Conservation (phyloP, 2,888 invertebrate species). For the Stomorhina lunata region DNA sequence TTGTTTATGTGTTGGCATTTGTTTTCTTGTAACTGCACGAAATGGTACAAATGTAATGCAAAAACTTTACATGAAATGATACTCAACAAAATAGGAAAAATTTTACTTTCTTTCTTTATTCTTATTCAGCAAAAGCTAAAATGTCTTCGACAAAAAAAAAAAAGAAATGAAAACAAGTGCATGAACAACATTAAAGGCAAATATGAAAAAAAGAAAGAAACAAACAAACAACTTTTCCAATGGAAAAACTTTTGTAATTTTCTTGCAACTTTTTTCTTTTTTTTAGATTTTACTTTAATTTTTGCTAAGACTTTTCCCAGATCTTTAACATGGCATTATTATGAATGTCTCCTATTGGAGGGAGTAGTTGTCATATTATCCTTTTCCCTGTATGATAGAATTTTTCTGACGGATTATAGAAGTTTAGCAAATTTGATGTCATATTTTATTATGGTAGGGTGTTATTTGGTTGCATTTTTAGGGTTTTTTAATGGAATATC, state of each 20-base stretch:
- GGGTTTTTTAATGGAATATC: too few species aligned
- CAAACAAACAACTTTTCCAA: slow-evolving; percentile 64
- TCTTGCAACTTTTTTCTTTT: slow-evolving; percentile 69
- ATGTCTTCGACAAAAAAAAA: neutral
- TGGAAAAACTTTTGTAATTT: slow-evolving; percentile 76
- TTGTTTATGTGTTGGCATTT: slow-evolving; percentile 20
- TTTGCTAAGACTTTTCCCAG: neutral
- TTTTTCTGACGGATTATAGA: neutral
- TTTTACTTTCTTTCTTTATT: neutral
- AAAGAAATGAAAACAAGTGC: neutral
- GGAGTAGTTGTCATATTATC: neutral
- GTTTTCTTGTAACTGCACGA: neutral
- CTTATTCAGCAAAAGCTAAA: slow-evolving; percentile 17
- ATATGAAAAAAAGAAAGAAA: slow-evolving; percentile 20
- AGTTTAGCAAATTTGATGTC: neutral
- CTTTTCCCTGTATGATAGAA: neutral
- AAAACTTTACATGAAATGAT: slow-evolving; percentile 40
- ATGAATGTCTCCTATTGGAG: neutral
- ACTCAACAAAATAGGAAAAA: neutral
- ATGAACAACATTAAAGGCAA: neutral
- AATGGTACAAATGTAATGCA: slow-evolving; percentile 32
- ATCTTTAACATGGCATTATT: neutral
- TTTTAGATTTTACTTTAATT: too few species aligned
- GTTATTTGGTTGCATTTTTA: neutral
- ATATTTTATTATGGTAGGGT: neutral